Conservation (phyloP, 1,140 invertebrate genomes). For the Tetramorium alpestre region DNA sequence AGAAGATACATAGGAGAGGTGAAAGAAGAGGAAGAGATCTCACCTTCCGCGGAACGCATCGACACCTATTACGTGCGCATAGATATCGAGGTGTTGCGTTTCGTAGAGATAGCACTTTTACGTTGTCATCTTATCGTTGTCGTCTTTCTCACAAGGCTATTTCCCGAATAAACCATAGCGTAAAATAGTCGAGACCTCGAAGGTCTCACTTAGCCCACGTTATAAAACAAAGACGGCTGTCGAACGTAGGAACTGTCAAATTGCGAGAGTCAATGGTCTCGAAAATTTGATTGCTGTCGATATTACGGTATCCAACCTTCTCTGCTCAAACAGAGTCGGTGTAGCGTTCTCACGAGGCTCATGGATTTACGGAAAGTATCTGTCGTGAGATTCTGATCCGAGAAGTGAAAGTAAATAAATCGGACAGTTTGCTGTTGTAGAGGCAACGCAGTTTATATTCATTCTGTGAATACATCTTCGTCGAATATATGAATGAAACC, state of each 20-base stretch:
- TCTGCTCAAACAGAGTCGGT: not conserved
- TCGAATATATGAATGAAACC: not conserved
- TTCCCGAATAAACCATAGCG: slow-evolving; percentile 26
- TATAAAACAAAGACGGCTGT: slow-evolving; percentile 1
- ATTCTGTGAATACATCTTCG: not conserved
- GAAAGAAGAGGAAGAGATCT: not conserved
- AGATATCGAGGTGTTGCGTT: slow-evolving; percentile 49
- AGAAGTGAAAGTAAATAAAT: slow-evolving; percentile 35
- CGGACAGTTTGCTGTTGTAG: not conserved
- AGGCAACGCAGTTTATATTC: not conserved
- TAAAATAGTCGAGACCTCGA: slow-evolving; percentile 8
- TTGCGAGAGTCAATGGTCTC: slow-evolving; percentile 13
- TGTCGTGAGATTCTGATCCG: slow-evolving; percentile 12
- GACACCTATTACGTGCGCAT: slow-evolving; percentile 48
- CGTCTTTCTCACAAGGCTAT: slow-evolving; percentile 4
- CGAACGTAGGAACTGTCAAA: not conserved
- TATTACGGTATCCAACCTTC: not conserved
- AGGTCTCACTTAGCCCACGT: not conserved
- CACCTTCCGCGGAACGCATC: slow-evolving; percentile 43
- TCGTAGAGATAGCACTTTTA: slow-evolving; percentile 45
- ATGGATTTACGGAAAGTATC: slow-evolving; percentile 29
- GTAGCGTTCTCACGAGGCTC: slow-evolving; percentile 18
- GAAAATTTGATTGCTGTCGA: slow-evolving; percentile 24
- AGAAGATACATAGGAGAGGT: slow-evolving; percentile 26
- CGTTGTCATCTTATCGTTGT: slow-evolving; percentile 18